Evolutionary conservation across 2,113 vertebrate species (phyloP), one percentile per base, ranked within the genome.

Genomic region (Dolichotis patagonum): DNA sequence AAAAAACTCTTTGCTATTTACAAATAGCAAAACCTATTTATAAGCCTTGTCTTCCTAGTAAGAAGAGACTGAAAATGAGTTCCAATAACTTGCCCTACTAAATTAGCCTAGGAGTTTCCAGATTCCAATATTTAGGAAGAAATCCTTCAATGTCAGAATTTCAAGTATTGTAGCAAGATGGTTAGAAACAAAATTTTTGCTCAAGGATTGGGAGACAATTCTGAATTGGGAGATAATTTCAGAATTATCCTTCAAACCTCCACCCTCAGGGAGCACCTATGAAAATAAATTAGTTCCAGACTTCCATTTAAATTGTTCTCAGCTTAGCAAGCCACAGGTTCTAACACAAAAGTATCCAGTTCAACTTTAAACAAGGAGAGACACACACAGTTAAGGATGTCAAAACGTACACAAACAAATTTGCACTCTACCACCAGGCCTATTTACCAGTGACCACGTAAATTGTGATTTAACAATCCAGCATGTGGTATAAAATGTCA

Each of bases 401-500:
- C 26, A 49, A 30, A 62, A 52, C 30, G 52, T 14, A 0, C 4
- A 30, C 12, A 13, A 97, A 82, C 0, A 0, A 95, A 49, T 35
- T 43, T 75, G 11, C 30, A 16, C 46, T 77, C 73, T n/a, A 30
- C 92, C 30, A 65, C 56, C 58, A 58, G 83, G 38, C 43, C 62
- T 52, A 78, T 87, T 95, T 78, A 96, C 91, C 95, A 96, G 56
- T 67, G 69, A 93, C 92, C 82, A 67, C 1, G 0, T 86, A 96
- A 84, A 63, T 80, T 98, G 90, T 96, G 91, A 88, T 93, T 94
- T 95, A 69, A 96, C 49, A 32, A 89, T 94, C 95, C 97, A 88
- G 90, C 5, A 38, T 17, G 3, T 95, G 89, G 94, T 90, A 91
- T 80, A 94, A 98, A 98, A 98, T 98, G 97, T 98, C 98, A 98